phyloP scores from a whole-genome alignment of 30 jellyfish, hydroid and myxozoan species.

The Mastigias papua region DNA sequence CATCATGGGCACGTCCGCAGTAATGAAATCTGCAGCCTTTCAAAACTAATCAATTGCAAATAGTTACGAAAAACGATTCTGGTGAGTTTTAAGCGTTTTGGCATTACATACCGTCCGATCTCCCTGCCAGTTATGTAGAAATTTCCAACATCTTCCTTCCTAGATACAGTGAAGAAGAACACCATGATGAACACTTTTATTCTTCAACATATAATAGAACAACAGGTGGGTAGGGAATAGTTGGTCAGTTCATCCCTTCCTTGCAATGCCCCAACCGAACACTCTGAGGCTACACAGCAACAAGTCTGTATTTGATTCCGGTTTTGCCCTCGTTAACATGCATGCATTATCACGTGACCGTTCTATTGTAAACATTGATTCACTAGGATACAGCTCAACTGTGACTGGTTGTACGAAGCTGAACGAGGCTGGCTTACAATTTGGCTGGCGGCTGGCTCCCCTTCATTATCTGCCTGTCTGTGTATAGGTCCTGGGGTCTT shows the following conservation, averaged over 20 bases:
- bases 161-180: constrained; percentile 66
- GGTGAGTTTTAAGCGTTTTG: neutral
- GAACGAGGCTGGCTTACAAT: constrained; percentile 7
- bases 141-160: constrained; percentile 68
- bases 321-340: constrained; percentile 13
- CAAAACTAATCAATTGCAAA: neutral
- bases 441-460: too few species aligned
- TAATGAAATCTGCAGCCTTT: neutral
- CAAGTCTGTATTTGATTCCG: neutral
- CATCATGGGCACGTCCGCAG: neutral
- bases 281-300: constrained; percentile 6
- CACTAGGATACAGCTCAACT: constrained; percentile 59
- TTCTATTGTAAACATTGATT: constrained; percentile 49
- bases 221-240: neutral
- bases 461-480: too few species aligned
- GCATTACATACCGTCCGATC: constrained; percentile 65
- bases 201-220: neutral
- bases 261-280: neutral
- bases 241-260: neutral
- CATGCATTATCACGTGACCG: constrained; percentile 52
- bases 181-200: constrained; percentile 43
- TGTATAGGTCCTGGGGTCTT: too few species aligned
- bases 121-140: constrained; percentile 70
- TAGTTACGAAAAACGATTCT: neutral
- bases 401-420: neutral